Conservation (phyloP, 2,888 invertebrate species). For the Hirtodrosophila duncani region DNA sequence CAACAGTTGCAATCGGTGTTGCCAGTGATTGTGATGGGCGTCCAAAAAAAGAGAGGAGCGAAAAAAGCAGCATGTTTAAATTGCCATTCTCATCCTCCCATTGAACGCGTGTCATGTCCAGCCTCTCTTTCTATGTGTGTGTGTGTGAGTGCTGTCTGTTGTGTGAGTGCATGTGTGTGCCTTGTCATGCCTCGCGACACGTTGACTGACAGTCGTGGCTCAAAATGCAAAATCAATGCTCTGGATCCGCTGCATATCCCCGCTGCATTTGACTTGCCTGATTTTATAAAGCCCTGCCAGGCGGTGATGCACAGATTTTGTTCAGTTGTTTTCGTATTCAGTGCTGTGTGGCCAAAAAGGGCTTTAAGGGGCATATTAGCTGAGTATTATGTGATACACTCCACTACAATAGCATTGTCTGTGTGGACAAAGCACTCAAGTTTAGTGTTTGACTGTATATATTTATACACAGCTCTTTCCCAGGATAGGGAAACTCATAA, state of each 20-base stretch:
- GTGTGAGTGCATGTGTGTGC: conserved; percentile 16
- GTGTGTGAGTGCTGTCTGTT: conserved; percentile 5
- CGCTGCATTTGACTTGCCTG: conserved; percentile 39
- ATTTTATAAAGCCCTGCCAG: conserved; percentile 33
- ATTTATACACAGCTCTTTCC: no score
- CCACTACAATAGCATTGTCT: no score
- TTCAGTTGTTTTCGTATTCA: not conserved
- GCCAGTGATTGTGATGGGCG: not conserved
- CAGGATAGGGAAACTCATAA: no score
- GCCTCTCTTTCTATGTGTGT: conserved; percentile 2
- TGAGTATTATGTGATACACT: no score
- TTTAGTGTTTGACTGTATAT: no score
- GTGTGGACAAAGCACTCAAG: no score
- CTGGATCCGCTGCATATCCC: conserved; percentile 10
- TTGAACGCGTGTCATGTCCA: conserved; percentile 61
- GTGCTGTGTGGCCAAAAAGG: no score
- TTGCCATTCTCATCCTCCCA: conserved; percentile 69
- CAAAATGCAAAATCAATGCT: conserved; percentile 65
- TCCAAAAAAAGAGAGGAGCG: conserved; percentile 13
- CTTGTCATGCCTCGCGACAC: conserved; percentile 46
- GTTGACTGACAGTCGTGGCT: conserved; percentile 61
- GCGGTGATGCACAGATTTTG: conserved; percentile 7
- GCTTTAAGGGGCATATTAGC: no score
- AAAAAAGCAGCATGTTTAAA: conserved; percentile 51
- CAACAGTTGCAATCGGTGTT: not conserved